phyloP scores from a whole-genome alignment of 2,888 invertebrate species.

The Bembecia ichneumoniformis region DNA sequence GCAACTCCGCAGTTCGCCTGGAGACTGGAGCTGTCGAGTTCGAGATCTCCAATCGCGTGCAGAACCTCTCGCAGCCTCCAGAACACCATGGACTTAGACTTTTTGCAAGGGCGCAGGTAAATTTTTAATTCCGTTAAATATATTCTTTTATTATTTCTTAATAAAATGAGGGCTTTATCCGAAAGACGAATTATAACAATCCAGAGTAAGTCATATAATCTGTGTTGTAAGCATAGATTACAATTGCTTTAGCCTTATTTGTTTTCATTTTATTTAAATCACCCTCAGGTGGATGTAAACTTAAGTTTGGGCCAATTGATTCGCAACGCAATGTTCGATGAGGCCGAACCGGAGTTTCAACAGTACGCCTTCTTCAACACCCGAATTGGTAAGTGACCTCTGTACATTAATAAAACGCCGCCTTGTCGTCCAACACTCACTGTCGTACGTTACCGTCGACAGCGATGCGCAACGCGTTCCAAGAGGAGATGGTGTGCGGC shows the following conservation, averaged over 20 bases:
- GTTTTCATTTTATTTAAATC: too few species aligned
- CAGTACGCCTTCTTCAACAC: constrained; percentile 99
- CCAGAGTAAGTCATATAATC: too few species aligned
- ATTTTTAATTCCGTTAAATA: background rate
- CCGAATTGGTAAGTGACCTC: constrained; percentile 77
- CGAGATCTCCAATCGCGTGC: constrained; percentile 93
- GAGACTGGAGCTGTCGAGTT: constrained; percentile 96
- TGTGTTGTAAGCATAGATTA: too few species aligned
- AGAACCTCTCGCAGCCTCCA: constrained; percentile 81
- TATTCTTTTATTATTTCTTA: background rate
- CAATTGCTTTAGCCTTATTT: too few species aligned
- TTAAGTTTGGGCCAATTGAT: constrained; percentile 95
- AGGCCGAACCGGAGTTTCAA: constrained; percentile 97
- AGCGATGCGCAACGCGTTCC: constrained; percentile 83
- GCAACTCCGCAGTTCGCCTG: constrained; percentile 94
- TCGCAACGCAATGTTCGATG: constrained; percentile 95
- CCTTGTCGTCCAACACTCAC: background rate
- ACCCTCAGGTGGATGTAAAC: constrained; percentile 86
- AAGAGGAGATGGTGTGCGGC: constrained; percentile 90
- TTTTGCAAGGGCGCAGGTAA: constrained; percentile 74
- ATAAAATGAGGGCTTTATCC: too few species aligned
- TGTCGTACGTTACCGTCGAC: background rate
- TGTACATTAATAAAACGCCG: background rate
- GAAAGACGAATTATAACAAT: too few species aligned
- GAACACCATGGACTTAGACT: constrained; percentile 76